These are phyloP conservation scores for Pectinophora gossypiella DNA, from an alignment of 1,140 invertebrate genomes.

Conservation along the genomic window DNA sequence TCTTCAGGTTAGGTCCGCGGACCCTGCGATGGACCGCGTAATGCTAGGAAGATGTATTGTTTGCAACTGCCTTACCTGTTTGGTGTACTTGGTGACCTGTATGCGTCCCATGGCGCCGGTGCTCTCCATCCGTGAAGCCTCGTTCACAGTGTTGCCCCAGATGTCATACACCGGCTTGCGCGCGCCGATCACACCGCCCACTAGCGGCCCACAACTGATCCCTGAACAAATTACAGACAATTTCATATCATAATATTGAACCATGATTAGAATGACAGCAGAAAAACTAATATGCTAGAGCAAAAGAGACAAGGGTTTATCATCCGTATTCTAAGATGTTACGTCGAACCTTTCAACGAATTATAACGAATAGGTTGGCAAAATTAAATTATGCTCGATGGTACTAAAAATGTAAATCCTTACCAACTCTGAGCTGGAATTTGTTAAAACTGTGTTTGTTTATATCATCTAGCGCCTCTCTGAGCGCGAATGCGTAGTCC, in stretches of 20 bases:
- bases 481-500: slow-evolving; percentile 96
- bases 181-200: slow-evolving; percentile 98
- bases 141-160: slow-evolving; percentile 97
- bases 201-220: slow-evolving; percentile 94
- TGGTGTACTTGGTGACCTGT: slow-evolving; percentile 91
- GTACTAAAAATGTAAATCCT: slow-evolving; percentile 22
- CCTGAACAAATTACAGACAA: slow-evolving; percentile 77
- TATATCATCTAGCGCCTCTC: slow-evolving; percentile 91
- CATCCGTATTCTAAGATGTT: too few relatives aligned
- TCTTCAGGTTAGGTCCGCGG: too few relatives aligned
- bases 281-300: too few relatives aligned
- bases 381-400: too few relatives aligned
- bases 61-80: slow-evolving; percentile 80
- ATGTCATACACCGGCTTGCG: slow-evolving; percentile 99
- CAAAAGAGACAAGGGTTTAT: too few relatives aligned
- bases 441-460: slow-evolving; percentile 99
- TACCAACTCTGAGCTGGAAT: slow-evolving; percentile 94
- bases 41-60: too few relatives aligned
- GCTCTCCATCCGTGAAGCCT: slow-evolving; percentile 95
- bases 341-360: too few relatives aligned
- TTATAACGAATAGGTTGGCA: too few relatives aligned
- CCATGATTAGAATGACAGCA: too few relatives aligned
- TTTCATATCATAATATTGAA: too few relatives aligned
- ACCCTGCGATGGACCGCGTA: too few relatives aligned
- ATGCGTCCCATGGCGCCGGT: slow-evolving; percentile 92